A percentile compares a stretch with the other conserved stretches of the same genome.
These are phyloP conservation scores for Leucosticte australis DNA, from an alignment of 2,113 vertebrate genomes.

Conservation along the genomic window DNA sequence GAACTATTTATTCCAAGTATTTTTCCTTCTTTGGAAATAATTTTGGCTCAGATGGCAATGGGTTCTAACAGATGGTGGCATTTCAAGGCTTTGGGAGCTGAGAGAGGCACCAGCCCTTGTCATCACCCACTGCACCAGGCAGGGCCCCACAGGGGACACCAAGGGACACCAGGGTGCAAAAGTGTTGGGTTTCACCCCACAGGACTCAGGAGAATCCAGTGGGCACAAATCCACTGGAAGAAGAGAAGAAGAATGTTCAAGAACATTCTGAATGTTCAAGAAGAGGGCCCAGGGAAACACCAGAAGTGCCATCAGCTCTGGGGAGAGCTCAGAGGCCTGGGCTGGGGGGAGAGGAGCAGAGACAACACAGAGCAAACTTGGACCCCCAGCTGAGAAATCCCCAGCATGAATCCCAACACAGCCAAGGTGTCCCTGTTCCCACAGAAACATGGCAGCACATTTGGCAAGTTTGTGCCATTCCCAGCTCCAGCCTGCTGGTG, in stretches of 20 bases:
- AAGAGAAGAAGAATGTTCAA: background rate
- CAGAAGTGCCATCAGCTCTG: background rate
- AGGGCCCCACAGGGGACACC: accelerated
- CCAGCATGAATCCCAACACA: background rate
- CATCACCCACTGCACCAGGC: background rate
- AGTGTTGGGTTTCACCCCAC: background rate
- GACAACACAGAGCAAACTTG: accelerated
- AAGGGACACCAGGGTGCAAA: accelerated
- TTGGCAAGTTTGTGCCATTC: accelerated
- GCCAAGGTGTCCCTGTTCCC: background rate
- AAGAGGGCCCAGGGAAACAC: background rate
- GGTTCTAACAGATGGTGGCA: background rate
- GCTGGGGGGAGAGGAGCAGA: background rate
- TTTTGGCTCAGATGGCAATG: background rate
- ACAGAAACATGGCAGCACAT: background rate
- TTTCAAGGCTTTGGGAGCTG: background rate
- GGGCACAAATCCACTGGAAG: background rate
- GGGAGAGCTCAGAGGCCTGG: background rate
- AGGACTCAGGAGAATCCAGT: accelerated
- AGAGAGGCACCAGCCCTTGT: background rate
- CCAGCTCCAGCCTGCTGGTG: background rate
- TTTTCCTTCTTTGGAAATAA: conserved; percentile 42
- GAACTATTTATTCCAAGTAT: background rate
- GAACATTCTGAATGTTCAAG: background rate
- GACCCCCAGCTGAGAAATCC: background rate